These are phyloP conservation scores for Uloborus plumipes DNA, from an alignment of 2,888 invertebrate species.

Conservation along the genomic window DNA sequence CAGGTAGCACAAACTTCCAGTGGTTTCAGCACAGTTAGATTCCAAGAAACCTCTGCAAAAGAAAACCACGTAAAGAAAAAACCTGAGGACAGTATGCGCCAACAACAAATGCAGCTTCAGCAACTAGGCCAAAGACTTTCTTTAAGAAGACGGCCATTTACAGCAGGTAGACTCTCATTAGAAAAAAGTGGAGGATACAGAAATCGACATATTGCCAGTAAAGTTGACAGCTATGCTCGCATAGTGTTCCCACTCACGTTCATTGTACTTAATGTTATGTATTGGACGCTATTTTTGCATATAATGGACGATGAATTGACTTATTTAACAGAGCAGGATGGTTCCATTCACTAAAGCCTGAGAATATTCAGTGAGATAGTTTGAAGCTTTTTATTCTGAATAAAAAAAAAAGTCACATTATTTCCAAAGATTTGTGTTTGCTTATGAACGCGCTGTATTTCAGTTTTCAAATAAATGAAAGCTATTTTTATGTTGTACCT, in stretches of 20 bases:
- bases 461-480: too few species aligned
- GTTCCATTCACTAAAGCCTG: too few species aligned
- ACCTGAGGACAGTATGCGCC: slow-evolving; percentile 26
- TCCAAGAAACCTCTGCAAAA: slow-evolving; percentile 30
- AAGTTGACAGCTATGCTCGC: slow-evolving; percentile 72
- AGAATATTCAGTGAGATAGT: too few species aligned
- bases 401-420: too few species aligned
- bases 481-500: too few species aligned
- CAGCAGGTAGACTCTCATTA: slow-evolving; percentile 34
- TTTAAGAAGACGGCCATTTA: slow-evolving; percentile 31
- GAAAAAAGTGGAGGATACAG: slow-evolving; percentile 39
- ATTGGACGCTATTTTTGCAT: slow-evolving; percentile 83
- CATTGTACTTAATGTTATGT: slow-evolving; percentile 85
- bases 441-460: too few species aligned
- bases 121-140: slow-evolving; percentile 19
- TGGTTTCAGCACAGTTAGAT: slow-evolving; percentile 34
- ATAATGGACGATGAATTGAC: slow-evolving; percentile 64
- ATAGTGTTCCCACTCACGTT: slow-evolving; percentile 82
- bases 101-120: slow-evolving; percentile 37
- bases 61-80: slow-evolving; percentile 9
- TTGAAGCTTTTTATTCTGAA: too few species aligned
- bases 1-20: slow-evolving; percentile 8
- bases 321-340: slow-evolving; percentile 5
- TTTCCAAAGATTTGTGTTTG: too few species aligned
- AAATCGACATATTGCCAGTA: slow-evolving; percentile 69